These are phyloP conservation scores for Yasuhikotakia modesta DNA, from an alignment of 2,797 vertebrate species.

Conservation along the genomic window DNA sequence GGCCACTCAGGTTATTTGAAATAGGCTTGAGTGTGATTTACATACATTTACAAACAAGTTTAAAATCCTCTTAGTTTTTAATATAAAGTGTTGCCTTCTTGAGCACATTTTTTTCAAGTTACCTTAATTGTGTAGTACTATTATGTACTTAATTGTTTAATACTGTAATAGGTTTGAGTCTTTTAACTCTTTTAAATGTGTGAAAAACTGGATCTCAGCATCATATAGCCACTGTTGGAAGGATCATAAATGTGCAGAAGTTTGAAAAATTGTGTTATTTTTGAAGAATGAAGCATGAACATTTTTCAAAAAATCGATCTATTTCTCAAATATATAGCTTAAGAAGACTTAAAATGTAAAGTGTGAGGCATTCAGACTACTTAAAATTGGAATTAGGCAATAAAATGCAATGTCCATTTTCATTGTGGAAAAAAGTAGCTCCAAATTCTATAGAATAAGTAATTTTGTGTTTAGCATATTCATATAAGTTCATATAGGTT, in stretches of 20 bases:
- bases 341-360: too few species aligned
- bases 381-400: too few species aligned
- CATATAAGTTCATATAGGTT: too few species aligned
- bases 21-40: neutral
- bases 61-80: neutral
- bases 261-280: too few species aligned
- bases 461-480: too few species aligned
- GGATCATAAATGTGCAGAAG: neutral
- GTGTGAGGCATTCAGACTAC: neutral
- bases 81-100: neutral
- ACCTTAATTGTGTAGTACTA: too few species aligned
- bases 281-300: too few species aligned
- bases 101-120: too few species aligned
- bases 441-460: neutral
- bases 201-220: neutral
- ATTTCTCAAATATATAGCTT: too few species aligned
- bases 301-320: too few species aligned
- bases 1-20: conserved; percentile 8
- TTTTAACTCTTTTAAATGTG: neutral
- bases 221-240: neutral
- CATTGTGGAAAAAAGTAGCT: neutral
- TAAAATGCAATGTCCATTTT: neutral
- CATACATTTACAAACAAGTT: neutral
- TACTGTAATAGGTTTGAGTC: neutral
- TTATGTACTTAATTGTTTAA: too few species aligned